phyloP scores from a whole-genome alignment of 2,797 vertebrate species.

The Sarcoramphus papa region DNA sequence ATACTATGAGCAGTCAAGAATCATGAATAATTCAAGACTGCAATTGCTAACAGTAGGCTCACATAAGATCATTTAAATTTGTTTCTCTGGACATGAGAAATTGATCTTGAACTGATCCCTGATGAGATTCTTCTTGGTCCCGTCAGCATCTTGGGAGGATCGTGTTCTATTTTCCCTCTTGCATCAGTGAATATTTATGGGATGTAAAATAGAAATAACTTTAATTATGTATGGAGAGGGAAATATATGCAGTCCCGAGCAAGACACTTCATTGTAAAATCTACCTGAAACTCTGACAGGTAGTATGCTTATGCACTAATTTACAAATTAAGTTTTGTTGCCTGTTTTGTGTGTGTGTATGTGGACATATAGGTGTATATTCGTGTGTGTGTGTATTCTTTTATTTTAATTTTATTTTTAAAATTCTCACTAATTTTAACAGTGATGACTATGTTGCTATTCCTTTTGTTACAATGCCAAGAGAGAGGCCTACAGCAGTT shows the following conservation, averaged over 20 bases:
- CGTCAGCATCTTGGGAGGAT: neutral
- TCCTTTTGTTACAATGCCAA: neutral
- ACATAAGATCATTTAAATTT: constrained; percentile 37
- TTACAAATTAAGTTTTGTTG: neutral
- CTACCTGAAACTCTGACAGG: neutral
- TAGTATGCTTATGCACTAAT: neutral
- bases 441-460: neutral
- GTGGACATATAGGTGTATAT: neutral
- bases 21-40: constrained; percentile 42
- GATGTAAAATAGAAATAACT: constrained; percentile 22
- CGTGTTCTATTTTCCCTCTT: constrained; percentile 39
- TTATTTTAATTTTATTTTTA: neutral
- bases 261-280: constrained; percentile 6
- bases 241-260: neutral
- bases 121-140: constrained; percentile 13
- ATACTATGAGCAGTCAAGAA: constrained; percentile 21
- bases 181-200: constrained; percentile 51
- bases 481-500: neutral
- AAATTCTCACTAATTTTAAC: neutral
- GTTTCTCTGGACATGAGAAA: constrained; percentile 18
- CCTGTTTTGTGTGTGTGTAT: neutral
- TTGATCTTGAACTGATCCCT: constrained; percentile 53
- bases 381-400: fast-evolving
- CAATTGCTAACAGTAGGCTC: neutral
- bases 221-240: constrained; percentile 56